Base-by-base conservation (phyloP, 2,113 vertebrate genomes). In the Lophotis ruficrista region DNA sequence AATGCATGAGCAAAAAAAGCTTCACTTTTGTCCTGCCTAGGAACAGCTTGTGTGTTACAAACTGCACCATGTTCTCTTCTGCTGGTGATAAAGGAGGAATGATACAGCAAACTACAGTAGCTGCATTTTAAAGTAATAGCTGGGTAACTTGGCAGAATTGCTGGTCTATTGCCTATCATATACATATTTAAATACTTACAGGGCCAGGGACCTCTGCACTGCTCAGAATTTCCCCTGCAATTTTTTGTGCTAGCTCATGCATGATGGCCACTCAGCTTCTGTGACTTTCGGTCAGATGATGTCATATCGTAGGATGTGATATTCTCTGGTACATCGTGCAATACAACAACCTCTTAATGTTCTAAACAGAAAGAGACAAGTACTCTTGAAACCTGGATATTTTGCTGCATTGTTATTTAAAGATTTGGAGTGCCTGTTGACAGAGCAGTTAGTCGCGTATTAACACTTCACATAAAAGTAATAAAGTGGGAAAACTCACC, bases 311-410 rank as follows among this genome's bases (percentile, higher is more conserved):
- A 57, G 21, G 37, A 80, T 2, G 4, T 64, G 86, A 65, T 73
- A 61, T 68, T 57, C 41, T 87, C 45, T 50, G 31, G 35, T 65
- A 79, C 14, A 2, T 16, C 8, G 48, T 43, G 81, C 35, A 62
- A 53, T 75, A 18, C 16, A 84, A 65, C 38, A 82, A 58, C 17
- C 6, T 91, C 79, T 94, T 90, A 21, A 18, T 43, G 45, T 90
- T 91, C 54, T 84, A 87, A 92, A 93, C 30, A 85, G 78, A 70
- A 89, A 62, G 56, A 78, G 43, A 82, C 28, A 65, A 93, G 83
- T 60, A 56, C 83, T 79, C 88, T 87, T 71, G 64, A 90, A 86
- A 81, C 45, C 48, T 80, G 80, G 53, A 45, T 89, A 30, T 82
- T 75, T 79, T 82, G 48, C 68, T 65, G 61, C 48, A n/a, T 76